Evolutionary conservation across 2,888 invertebrate species (phyloP), one percentile per base, ranked within the genome.

Genomic region (Euzetes globulus): DNA sequence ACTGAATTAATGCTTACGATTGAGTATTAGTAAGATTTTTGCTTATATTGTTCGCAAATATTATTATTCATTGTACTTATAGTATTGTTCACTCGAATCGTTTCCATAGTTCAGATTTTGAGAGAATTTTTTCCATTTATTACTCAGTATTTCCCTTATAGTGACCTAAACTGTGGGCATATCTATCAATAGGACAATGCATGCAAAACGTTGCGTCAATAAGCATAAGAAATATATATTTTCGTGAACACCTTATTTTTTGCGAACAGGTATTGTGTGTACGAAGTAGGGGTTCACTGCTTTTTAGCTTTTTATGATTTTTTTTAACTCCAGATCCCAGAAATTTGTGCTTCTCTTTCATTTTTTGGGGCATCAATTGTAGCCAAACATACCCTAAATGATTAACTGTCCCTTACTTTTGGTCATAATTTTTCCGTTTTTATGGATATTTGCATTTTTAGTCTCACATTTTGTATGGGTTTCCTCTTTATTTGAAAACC

Each of bases 131-230:
- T n/a, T 19, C 37, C 63, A 33, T 63, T 63, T 63, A 63, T 63
- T 63, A 63, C 15, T 11, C 27, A 33, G 9, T 63, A 33, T 63
- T 63, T 33, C 60, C 60, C 63, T 33, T 63, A 63, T 63, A 63
- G 63, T 63, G 63, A 63, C 33, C 63, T 63, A 63, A 63, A 63
- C 63, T 63, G 63, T 63, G 63, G 63, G 63, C 63, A 60, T 63
- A 63, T 63, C 37, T n/a, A 63, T 63, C 63, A 63, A 63, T 63
- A 63, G 6, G 17, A 63, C 63, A 63, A 63, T 17, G 27, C 1
- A 37, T 55, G 22, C 3, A 63, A 58, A 63, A 63, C 11, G 63
- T 63, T 63, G 63, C 63, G 19, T 33, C 63, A 63, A 63, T 63
- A 63, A 63, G 63, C 63, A 63, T 33, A 37, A 33, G 63, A 63